Percentiles rank a stretch among this genome's conserved stretches.
Evolutionary conservation across 2,113 vertebrate species (phyloP).

Genomic region (Emydura subglobosa): DNA sequence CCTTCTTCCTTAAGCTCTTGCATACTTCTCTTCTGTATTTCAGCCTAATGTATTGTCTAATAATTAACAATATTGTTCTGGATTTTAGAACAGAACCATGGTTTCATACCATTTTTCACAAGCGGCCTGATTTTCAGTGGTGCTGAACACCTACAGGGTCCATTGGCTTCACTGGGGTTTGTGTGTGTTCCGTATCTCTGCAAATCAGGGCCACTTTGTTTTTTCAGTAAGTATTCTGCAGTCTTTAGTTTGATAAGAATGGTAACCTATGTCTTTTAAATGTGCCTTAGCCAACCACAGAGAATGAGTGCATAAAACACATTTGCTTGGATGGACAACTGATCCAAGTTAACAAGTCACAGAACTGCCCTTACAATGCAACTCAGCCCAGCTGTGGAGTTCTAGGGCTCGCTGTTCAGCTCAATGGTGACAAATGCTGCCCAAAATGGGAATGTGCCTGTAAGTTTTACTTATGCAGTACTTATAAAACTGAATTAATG

Average conservation of each 20-base stretch:
- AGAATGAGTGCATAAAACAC: constrained; percentile 89
- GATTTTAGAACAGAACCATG: background rate
- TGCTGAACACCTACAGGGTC: background rate
- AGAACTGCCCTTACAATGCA: constrained; percentile 88
- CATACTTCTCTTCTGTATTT: background rate
- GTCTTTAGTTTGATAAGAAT: background rate
- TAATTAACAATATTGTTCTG: background rate
- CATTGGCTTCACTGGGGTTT: background rate
- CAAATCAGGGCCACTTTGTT: background rate
- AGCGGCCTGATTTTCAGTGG: background rate
- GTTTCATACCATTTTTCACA: background rate
- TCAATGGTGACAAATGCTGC: constrained; percentile 94
- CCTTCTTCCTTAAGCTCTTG: background rate
- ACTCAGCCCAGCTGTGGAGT: constrained; percentile 90
- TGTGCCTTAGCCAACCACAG: constrained; percentile 76
- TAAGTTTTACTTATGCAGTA: constrained; percentile 78
- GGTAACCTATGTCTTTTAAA: constrained; percentile 58
- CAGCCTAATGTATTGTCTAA: background rate
- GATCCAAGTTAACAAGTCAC: constrained; percentile 91
- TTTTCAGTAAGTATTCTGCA: background rate
- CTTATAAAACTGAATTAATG: background rate
- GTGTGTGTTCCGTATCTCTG: background rate
- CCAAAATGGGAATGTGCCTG: constrained; percentile 96
- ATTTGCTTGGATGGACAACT: constrained; percentile 93
- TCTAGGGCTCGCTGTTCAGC: constrained; percentile 88